phyloP scores from a whole-genome alignment of 2,797 vertebrate genomes.

The Rhabdomys pumilio region DNA sequence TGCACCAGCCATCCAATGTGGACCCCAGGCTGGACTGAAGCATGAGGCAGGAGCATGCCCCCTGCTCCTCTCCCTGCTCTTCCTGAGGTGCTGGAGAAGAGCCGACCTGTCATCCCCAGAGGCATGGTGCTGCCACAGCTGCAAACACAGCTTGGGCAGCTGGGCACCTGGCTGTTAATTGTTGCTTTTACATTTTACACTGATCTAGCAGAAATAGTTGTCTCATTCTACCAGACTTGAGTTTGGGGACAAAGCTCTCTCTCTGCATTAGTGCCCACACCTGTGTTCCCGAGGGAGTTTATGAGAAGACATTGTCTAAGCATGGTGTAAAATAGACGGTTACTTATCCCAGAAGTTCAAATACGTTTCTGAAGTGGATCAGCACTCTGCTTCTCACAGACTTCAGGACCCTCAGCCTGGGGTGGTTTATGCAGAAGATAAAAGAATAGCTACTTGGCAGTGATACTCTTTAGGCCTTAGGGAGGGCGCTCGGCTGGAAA shows the following conservation, averaged over 20 bases:
- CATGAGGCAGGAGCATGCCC: neutral
- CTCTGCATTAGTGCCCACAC: neutral
- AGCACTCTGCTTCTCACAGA: slow-evolving; percentile 51
- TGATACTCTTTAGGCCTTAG: slow-evolving; percentile 63
- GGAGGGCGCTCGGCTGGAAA: slow-evolving; percentile 80
- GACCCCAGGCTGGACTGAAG: neutral
- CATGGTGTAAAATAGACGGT: neutral
- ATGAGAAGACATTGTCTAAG: neutral
- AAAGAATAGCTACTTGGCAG: slow-evolving; percentile 73
- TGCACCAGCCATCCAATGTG: neutral
- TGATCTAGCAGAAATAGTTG: slow-evolving; percentile 44
- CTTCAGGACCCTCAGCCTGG: slow-evolving; percentile 31
- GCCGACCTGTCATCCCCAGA: slow-evolving; percentile 64
- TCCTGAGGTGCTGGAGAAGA: slow-evolving; percentile 54
- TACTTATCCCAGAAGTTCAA: neutral
- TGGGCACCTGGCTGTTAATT: neutral
- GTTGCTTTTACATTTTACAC: slow-evolving; percentile 55
- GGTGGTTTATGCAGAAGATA: slow-evolving; percentile 9
- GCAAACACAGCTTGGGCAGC: slow-evolving; percentile 67
- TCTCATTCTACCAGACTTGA: neutral
- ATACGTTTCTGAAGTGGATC: neutral
- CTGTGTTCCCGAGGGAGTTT: neutral
- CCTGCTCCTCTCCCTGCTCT: neutral
- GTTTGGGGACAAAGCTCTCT: neutral
- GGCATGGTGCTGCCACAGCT: slow-evolving; percentile 70